Base-by-base conservation (phyloP, 2,888 invertebrate genomes). In the Gasteruption jaculator region DNA sequence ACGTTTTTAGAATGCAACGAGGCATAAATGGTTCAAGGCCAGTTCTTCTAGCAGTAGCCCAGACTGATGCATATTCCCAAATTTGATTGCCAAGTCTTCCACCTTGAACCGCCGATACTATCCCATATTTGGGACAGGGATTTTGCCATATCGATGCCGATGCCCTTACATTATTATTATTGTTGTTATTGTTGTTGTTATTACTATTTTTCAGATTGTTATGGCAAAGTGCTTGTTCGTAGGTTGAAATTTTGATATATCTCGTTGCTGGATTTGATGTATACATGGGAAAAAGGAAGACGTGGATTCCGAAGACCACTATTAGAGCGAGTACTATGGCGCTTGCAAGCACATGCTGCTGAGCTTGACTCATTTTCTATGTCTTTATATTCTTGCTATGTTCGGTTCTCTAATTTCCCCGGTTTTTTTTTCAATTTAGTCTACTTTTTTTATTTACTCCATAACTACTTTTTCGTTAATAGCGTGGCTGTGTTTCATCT, bases 251-350 rank as follows among this genome's bases (percentile, higher is more conserved):
- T 36, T 74, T 74, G 43, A 71, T 71, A 32, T 56, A 57, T 21
- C 63, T 58, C 26, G 58, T 57, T 36, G 71, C 65, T 38, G 69
- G 64, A 34, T 65, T 70, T 47, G 73, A 71, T 45, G 68, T 70
- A 65, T 78, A 78, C 64, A 79, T 68, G 37, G 78, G 79, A 64
- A 79, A 79, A 39, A 78, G 68, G 69, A 78, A 79, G 53, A 78
- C 71, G 65, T 79, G 79, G 57, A 79, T 77, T 58, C 76, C 74
- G 48, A 76, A 73, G 56, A 78, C 77, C 53, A 78, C 76, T 62
- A 76, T 75, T 57, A 77, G 65, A 44, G 78, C 77, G 52, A 79
- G 73, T 50, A 78, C 71, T 56, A 77, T 77, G 47, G 76, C 78
- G 59, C 76, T 74, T 59, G 77, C 76, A 60, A 79, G 72, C 62